Percentiles rank a stretch among this genome's conserved stretches.
These are phyloP conservation scores for Ichneumon xanthorius DNA, from an alignment of 2,888 invertebrate species.

Conservation along the genomic window DNA sequence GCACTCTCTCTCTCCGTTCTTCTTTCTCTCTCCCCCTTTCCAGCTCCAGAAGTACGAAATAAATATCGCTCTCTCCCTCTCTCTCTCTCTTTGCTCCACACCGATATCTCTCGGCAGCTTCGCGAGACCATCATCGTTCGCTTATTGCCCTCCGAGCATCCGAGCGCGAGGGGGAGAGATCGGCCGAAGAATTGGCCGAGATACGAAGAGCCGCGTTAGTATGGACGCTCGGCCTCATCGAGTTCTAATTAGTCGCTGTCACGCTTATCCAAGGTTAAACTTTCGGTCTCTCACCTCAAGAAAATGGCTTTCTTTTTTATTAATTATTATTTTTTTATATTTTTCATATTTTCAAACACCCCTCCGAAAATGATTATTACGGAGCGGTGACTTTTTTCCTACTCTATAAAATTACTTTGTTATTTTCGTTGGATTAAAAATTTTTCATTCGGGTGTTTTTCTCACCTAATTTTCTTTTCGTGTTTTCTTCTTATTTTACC, in stretches of 20 bases:
- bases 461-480: not conserved
- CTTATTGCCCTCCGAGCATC: conserved; percentile 68
- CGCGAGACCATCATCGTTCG: conserved; percentile 55
- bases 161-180: conserved; percentile 45
- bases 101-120: conserved; percentile 36
- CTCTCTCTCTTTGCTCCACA: conserved; percentile 1
- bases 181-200: conserved; percentile 44
- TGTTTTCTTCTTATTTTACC: not conserved
- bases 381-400: too few relatives aligned
- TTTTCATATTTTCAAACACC: not conserved
- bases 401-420: too few relatives aligned
- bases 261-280: conserved; percentile 68
- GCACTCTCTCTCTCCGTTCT: not conserved
- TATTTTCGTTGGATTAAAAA: too few relatives aligned
- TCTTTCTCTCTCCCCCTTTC: not conserved
- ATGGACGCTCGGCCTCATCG: conserved; percentile 18
- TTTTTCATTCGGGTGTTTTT: too few relatives aligned
- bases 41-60: too few relatives aligned
- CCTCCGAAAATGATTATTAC: not conserved
- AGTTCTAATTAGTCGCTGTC: conserved; percentile 71
- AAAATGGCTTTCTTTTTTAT: not conserved
- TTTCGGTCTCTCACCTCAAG: conserved; percentile 37
- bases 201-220: conserved; percentile 26
- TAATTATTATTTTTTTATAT: not conserved
- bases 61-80: not conserved